Evolutionary conservation across 2,113 vertebrate genomes (phyloP).

Genomic region (Vicugna pacos): DNA sequence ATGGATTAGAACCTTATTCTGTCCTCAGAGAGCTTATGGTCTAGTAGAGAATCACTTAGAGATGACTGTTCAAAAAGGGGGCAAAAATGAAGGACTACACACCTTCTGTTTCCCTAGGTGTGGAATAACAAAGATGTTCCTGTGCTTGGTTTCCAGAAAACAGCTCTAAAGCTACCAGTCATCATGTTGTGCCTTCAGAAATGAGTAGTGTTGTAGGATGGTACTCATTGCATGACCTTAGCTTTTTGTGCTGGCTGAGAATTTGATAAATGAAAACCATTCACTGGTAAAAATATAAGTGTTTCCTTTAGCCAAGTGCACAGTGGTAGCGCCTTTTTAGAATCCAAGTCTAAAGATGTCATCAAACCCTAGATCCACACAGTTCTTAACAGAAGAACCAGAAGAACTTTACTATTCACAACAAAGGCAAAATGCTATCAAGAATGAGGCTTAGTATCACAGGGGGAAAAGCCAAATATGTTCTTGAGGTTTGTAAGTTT

Average conservation of each 20-base stretch:
- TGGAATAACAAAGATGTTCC: not conserved
- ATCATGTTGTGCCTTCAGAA: not conserved
- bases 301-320: constrained; percentile 45
- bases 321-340: constrained; percentile 10
- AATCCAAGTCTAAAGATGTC: constrained; percentile 34
- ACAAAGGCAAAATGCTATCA: not conserved
- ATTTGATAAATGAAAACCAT: constrained; percentile 38
- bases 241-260: constrained; percentile 36
- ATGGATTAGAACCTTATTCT: not conserved
- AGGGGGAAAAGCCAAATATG: not conserved
- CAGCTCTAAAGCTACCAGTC: not conserved
- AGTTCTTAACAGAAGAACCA: constrained; percentile 23
- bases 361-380: not conserved
- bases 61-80: not conserved
- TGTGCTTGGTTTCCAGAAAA: constrained; percentile 41
- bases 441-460: not conserved
- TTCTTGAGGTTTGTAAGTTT: not conserved
- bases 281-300: constrained; percentile 43
- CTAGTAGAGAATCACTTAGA: not conserved
- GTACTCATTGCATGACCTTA: not conserved
- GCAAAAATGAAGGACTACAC: not conserved
- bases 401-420: constrained; percentile 23
- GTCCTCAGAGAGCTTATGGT: not conserved
- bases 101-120: not conserved
- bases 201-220: not conserved